A percentile compares a stretch with the other conserved stretches of the same genome.
Evolutionary conservation across 1,140 invertebrate species (phyloP).

Genomic region (Zaprionus taronus): DNA sequence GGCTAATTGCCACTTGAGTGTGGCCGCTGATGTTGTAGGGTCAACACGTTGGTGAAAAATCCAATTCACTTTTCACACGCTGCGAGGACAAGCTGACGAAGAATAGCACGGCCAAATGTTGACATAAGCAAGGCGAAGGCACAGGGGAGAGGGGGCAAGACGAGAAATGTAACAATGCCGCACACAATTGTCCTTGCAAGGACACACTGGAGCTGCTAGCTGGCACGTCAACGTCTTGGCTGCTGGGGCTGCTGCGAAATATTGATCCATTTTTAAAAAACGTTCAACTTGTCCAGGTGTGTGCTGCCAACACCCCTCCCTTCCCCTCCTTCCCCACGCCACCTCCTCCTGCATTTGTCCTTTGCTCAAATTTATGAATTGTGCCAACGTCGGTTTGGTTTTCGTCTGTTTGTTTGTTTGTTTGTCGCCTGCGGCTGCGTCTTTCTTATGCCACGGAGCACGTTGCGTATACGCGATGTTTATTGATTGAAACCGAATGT

Average conservation of each 20-base stretch:
- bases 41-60: conserved; percentile 30
- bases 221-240: conserved; percentile 69
- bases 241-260: conserved; percentile 48
- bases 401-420: conserved; percentile 20
- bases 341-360: conserved; percentile 4
- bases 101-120: conserved; percentile 19
- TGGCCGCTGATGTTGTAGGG: conserved; percentile 31
- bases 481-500: conserved; percentile 60
- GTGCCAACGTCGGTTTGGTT: conserved; percentile 23
- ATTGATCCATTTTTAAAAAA: conserved; percentile 71
- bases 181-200: conserved; percentile 77
- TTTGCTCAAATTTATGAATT: conserved; percentile 66
- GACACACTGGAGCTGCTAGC: conserved; percentile 57
- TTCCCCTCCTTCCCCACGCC: not conserved
- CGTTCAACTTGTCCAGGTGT: conserved; percentile 61
- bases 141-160: not conserved
- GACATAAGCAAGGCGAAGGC: not conserved
- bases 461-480: conserved; percentile 70
- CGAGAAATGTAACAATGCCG: conserved; percentile 36
- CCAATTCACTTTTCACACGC: conserved; percentile 6
- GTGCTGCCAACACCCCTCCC: conserved; percentile 2
- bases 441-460: conserved; percentile 41
- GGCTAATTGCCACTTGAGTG: conserved; percentile 70
- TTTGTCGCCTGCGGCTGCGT: conserved; percentile 48
- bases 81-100: not conserved